These are phyloP conservation scores for Thamnophis elegans DNA, from an alignment of 2,797 vertebrate species.

Conservation along the genomic window DNA sequence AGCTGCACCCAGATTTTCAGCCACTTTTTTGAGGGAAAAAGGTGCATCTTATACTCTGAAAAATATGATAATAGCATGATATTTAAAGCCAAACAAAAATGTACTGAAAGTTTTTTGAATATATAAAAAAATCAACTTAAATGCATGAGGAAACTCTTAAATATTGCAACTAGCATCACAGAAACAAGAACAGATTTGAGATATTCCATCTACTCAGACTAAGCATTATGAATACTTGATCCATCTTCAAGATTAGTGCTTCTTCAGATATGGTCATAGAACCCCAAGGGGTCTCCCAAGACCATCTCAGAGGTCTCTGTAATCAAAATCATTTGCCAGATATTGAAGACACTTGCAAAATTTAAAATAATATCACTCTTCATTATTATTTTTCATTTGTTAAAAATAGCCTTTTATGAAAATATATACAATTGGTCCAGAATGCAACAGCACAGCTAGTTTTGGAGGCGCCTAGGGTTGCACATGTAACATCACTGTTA, in stretches of 20 bases:
- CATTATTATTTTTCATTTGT: neutral
- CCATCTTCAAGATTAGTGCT: neutral
- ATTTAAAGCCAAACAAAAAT: conserved; percentile 28
- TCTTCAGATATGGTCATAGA: neutral
- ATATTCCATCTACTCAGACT: neutral
- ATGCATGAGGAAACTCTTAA: conserved; percentile 19
- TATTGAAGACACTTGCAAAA: neutral
- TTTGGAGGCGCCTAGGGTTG: too few relatives aligned
- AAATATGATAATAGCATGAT: conserved; percentile 1
- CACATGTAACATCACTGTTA: neutral
- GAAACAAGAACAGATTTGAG: neutral
- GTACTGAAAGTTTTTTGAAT: conserved; percentile 32
- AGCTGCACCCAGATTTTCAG: too few relatives aligned
- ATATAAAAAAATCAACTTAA: neutral
- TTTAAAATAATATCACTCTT: neutral
- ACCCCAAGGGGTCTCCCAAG: neutral
- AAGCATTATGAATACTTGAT: neutral
- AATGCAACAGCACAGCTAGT: neutral
- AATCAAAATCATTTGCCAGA: neutral
- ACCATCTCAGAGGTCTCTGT: neutral
- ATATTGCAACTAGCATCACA: neutral
- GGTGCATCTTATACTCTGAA: too few relatives aligned
- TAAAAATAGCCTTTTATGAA: neutral
- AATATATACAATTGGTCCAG: neutral
- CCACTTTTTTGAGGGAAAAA: too few relatives aligned